A percentile compares a stretch with the other conserved stretches of the same genome.
Evolutionary conservation across 2,113 vertebrate genomes (phyloP).

Genomic region (Callorhinus ursinus): DNA sequence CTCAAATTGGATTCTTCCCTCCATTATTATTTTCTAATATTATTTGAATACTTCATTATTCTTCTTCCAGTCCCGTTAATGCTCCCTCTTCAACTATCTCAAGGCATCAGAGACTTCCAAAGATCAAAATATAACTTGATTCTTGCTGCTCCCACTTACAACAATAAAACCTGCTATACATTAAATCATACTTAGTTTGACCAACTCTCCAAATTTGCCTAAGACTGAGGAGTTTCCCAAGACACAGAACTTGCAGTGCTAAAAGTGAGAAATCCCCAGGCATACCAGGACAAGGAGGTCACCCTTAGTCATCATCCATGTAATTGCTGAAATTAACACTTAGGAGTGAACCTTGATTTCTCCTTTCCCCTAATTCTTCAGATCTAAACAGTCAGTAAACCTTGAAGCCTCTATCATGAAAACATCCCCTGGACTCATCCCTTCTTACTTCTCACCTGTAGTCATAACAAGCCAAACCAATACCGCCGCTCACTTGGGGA

Average conservation of each 20-base stretch:
- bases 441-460: not conserved
- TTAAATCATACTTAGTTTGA: slow-evolving; percentile 1
- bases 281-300: not conserved
- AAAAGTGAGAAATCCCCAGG: not conserved
- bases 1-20: not conserved
- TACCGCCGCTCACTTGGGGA: not conserved
- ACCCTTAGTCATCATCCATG: not conserved
- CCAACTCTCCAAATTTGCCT: not conserved
- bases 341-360: not conserved
- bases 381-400: not conserved
- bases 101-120: not conserved
- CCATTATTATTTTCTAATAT: not conserved
- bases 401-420: not conserved
- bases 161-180: not conserved
- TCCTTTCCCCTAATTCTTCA: not conserved
- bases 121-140: not conserved
- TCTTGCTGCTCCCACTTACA: not conserved
- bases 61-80: not conserved
- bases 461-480: not conserved
- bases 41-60: slow-evolving; percentile 11
- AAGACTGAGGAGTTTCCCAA: not conserved
- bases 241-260: not conserved
- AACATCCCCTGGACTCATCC: not conserved
- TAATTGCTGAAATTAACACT: not conserved
- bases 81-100: not conserved